phyloP scores from a whole-genome alignment of 2,888 invertebrate genomes.

The Falcaria lacertinaria region DNA sequence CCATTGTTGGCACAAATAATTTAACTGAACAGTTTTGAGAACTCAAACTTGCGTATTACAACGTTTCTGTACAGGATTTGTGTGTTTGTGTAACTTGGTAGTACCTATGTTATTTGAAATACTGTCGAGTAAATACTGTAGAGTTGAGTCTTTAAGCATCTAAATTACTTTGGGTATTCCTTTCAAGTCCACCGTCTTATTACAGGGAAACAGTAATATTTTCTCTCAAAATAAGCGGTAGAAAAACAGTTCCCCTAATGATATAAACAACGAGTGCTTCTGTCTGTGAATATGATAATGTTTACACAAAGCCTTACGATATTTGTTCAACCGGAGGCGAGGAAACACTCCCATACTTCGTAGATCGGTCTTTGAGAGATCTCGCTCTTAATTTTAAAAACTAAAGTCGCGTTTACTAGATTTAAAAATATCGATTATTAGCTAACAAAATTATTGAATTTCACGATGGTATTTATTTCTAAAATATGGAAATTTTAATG shows the following conservation, averaged over 20 bases:
- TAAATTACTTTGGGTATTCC: neutral
- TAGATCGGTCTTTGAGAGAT: too few species aligned
- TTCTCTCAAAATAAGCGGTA: neutral
- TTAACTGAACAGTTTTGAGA: conserved; percentile 57
- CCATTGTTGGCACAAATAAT: conserved; percentile 64
- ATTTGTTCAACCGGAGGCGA: neutral
- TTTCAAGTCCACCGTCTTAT: neutral
- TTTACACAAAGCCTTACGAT: neutral
- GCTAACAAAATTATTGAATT: too few species aligned
- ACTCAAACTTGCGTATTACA: conserved; percentile 32
- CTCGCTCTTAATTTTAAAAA: too few species aligned
- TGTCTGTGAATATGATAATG: neutral
- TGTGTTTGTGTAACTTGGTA: conserved; percentile 4
- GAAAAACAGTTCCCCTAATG: neutral
- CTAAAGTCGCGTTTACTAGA: too few species aligned
- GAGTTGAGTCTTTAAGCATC: neutral
- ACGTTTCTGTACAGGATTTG: conserved; percentile 33
- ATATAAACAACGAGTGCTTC: neutral
- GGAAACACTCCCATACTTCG: too few species aligned
- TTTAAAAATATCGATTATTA: too few species aligned
- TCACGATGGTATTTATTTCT: too few species aligned
- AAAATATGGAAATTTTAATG: too few species aligned
- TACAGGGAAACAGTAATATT: neutral
- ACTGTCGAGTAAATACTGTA: neutral
- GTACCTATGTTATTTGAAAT: conserved; percentile 6